phyloP scores from a whole-genome alignment of 2,888 invertebrate species.

The Poecilobothrus nobilitatus region DNA sequence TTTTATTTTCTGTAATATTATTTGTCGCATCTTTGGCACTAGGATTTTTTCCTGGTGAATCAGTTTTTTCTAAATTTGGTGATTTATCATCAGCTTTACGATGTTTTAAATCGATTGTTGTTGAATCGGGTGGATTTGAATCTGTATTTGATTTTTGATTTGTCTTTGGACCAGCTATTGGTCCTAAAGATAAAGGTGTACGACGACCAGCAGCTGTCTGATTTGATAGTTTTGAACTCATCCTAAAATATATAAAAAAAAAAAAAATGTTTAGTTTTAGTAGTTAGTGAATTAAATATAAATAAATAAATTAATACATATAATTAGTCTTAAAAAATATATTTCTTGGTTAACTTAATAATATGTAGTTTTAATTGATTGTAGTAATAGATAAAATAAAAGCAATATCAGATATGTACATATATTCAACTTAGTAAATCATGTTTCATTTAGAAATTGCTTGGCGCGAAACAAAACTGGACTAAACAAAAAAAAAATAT shows the following conservation, averaged over 20 bases:
- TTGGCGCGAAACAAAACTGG: too few relatives aligned
- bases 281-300: too few relatives aligned
- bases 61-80: constrained; percentile 20
- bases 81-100: constrained; percentile 11
- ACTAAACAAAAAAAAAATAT: too few relatives aligned
- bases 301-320: too few relatives aligned
- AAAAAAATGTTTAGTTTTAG: too few relatives aligned
- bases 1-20: constrained; percentile 22
- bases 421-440: too few relatives aligned
- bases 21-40: constrained; percentile 18
- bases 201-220: background rate
- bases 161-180: constrained; percentile 23
- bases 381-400: too few relatives aligned
- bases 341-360: too few relatives aligned
- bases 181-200: background rate
- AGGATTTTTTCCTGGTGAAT: constrained; percentile 18
- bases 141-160: constrained; percentile 19
- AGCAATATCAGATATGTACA: too few relatives aligned
- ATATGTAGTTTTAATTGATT: too few relatives aligned
- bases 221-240: background rate
- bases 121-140: constrained; percentile 9
- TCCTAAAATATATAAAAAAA: background rate
- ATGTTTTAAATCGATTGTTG: constrained; percentile 21
- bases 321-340: too few relatives aligned
- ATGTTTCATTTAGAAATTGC: too few relatives aligned